Base-by-base conservation (phyloP, 2,888 invertebrate species). In the Amphiduros pacificus region DNA sequence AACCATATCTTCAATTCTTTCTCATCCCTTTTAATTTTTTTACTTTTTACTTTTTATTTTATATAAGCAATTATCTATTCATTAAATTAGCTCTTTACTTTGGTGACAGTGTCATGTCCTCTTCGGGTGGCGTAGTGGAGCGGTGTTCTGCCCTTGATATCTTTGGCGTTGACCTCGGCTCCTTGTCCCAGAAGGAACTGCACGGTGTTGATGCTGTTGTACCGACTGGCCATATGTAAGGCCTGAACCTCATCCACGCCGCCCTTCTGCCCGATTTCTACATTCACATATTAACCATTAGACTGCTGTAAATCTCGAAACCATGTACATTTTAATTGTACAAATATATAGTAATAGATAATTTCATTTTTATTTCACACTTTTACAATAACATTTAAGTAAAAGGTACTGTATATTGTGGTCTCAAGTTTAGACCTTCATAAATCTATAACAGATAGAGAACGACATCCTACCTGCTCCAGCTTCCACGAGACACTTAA, bases 121-220 rank as follows among this genome's bases (percentile, higher is more conserved):
- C 70, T 60, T 14, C 69, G 53, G 2, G 71, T 69, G 26, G 71
- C 71, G 29, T 68, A 70, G 55, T 71, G 71, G n/a, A 71, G 66
- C 11, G 71, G 66, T 1, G 68, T 70, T n/a, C 60, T 55, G 2
- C 71, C 69, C 53, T 70, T 71, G 64, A 60, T 61, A 62, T 71
- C 71, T 28, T 61, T 65, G 50, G 55, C 62, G 57, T 71, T 71
- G 44, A 65, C 52, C 6, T 53, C 49, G 14, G 71, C 68, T 2
- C 65, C 63, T 11, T 61, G 58, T 9, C 63, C 60, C 49, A 71
- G 59, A 27, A 71, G 64, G 28, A 55, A 59, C 50, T 66, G 60
- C 2, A 65, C 61, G n/a, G 64, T 66, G 9, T 52, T 41, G 20
- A 60, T 62, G 22, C 65, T 61, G 63, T 71, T 67, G 65, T 71